phyloP scores from a whole-genome alignment of 2,113 vertebrate species.

The Mesembrinibis cayennensis region DNA sequence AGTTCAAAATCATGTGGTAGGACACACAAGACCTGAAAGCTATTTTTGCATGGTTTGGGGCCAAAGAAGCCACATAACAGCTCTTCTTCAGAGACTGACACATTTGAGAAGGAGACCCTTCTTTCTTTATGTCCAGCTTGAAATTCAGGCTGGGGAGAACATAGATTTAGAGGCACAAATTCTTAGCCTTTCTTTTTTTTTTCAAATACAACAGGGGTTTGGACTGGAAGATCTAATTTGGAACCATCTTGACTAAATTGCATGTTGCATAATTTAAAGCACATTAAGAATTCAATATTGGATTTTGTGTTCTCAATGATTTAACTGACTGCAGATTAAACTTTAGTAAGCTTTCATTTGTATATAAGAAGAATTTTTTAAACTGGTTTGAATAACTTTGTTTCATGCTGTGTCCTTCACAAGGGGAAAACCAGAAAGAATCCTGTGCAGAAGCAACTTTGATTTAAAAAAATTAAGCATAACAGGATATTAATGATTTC shows the following conservation, averaged over 20 bases:
- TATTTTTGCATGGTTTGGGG: background rate
- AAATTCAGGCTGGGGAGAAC: background rate
- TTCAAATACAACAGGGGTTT: background rate
- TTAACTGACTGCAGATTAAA: constrained; percentile 40
- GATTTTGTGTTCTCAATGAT: background rate
- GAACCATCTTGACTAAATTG: background rate
- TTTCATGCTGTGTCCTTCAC: constrained; percentile 35
- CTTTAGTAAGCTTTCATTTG: constrained; percentile 18
- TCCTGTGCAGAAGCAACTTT: constrained; percentile 50
- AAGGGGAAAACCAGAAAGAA: constrained; percentile 60
- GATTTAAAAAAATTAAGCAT: constrained; percentile 15
- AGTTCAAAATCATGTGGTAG: background rate
- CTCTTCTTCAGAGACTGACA: background rate
- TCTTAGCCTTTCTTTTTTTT: background rate
- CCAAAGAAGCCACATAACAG: background rate
- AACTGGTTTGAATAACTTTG: constrained; percentile 28
- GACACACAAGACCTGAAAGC: background rate
- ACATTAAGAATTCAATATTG: background rate
- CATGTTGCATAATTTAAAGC: background rate
- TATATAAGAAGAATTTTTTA: constrained; percentile 49
- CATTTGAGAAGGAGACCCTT: background rate
- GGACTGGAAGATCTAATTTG: background rate
- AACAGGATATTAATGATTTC: background rate
- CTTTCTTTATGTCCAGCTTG: background rate
- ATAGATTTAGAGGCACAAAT: background rate